Evolutionary conservation across 2,113 vertebrate species (phyloP).

Genomic region (Megaptera novaeangliae): DNA sequence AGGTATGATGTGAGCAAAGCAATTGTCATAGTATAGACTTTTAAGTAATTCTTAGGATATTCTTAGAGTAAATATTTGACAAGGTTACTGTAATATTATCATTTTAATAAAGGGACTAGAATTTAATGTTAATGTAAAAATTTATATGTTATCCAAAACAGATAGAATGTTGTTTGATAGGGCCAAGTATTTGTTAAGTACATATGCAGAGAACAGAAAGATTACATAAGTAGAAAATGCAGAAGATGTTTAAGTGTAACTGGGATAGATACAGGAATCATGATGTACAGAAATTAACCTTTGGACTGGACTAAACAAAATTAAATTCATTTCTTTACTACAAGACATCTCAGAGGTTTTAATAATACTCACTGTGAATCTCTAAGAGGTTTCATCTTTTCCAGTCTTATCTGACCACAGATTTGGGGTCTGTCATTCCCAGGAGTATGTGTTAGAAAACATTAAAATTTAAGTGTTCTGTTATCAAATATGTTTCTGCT

Average conservation of each 20-base stretch:
- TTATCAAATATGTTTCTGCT: slow-evolving; percentile 31
- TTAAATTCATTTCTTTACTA: slow-evolving; percentile 38
- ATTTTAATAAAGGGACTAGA: slow-evolving; percentile 1
- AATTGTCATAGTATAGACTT: not conserved
- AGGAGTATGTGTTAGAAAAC: not conserved
- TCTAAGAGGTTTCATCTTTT: not conserved
- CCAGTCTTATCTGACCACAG: not conserved
- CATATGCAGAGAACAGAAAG: slow-evolving; percentile 1
- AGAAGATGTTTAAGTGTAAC: not conserved
- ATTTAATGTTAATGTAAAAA: slow-evolving; percentile 31
- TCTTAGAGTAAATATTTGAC: slow-evolving; percentile 1
- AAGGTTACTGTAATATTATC: not conserved
- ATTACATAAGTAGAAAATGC: slow-evolving; percentile 24
- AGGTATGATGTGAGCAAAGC: not conserved
- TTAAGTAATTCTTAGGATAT: not conserved
- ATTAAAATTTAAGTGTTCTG: slow-evolving; percentile 10
- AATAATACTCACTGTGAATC: slow-evolving; percentile 18
- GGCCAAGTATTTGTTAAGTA: not conserved
- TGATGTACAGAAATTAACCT: not conserved
- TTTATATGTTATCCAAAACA: slow-evolving; percentile 36
- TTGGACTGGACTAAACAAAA: slow-evolving; percentile 14
- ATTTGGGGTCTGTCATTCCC: not conserved
- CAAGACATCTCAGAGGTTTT: slow-evolving; percentile 24
- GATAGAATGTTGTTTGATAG: not conserved
- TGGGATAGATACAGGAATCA: not conserved